A percentile compares a stretch with the other conserved stretches of the same genome.
Evolutionary conservation across 2,888 invertebrate species (phyloP).

Genomic region (Drosophila macrospina): DNA sequence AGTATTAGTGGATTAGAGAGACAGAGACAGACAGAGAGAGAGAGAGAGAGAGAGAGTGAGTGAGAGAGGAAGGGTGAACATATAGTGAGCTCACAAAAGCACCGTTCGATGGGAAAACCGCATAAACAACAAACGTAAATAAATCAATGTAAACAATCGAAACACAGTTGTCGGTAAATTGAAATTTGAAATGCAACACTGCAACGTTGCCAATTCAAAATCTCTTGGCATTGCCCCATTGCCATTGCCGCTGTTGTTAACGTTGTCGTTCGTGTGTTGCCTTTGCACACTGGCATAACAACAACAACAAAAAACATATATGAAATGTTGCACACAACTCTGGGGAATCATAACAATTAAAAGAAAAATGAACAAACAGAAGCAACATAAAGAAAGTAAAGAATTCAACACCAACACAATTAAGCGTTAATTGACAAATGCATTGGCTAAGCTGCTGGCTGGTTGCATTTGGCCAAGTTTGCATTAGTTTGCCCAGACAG

Average conservation of each 20-base stretch:
- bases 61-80: too few species aligned
- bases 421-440: constrained; percentile 72
- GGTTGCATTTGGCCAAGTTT: constrained; percentile 4
- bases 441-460: constrained; percentile 18
- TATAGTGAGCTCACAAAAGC: constrained; percentile 30
- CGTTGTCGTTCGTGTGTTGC: too few species aligned
- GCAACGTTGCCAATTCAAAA: constrained; percentile 35
- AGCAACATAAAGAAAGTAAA: too few species aligned
- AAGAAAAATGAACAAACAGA: background rate
- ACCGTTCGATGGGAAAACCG: constrained; percentile 66
- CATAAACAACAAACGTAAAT: constrained; percentile 79
- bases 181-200: constrained; percentile 78
- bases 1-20: constrained; percentile 74
- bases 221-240: constrained; percentile 28
- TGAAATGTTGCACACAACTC: constrained; percentile 34
- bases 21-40: too few species aligned
- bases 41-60: too few species aligned
- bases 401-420: constrained; percentile 35
- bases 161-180: constrained; percentile 82
- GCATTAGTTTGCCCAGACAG: constrained; percentile 37
- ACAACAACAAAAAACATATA: constrained; percentile 24
- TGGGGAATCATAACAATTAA: constrained; percentile 11
- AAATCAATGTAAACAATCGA: constrained; percentile 82
- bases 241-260: background rate
- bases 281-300: constrained; percentile 19